phyloP scores from a whole-genome alignment of 2,888 invertebrate species.

The Beris chalybata region DNA sequence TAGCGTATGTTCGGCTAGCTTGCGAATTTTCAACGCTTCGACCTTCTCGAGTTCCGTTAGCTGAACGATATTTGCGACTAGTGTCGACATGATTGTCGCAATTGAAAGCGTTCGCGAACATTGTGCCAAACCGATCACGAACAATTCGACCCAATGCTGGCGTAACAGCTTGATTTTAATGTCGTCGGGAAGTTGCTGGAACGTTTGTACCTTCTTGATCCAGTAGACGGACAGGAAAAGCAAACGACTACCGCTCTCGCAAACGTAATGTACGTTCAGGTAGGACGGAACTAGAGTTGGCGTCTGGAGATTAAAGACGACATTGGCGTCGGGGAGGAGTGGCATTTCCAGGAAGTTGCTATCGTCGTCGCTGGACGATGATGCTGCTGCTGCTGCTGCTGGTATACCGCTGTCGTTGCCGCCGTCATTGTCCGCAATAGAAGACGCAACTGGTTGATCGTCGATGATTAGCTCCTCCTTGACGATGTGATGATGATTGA shows the following conservation, averaged over 20 bases:
- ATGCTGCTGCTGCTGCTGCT: too few species aligned
- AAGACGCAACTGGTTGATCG: constrained; percentile 39
- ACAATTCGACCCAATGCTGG: constrained; percentile 90
- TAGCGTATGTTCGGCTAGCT: constrained; percentile 77
- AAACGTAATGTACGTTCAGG: constrained; percentile 90
- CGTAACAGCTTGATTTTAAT: constrained; percentile 82
- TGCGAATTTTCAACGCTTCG: constrained; percentile 72
- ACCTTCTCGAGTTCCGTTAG: constrained; percentile 65
- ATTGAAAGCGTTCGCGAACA: constrained; percentile 78
- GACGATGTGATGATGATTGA: constrained; percentile 39
- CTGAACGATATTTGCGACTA: constrained; percentile 64
- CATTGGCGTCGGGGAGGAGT: constrained; percentile 68
- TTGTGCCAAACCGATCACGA: constrained; percentile 88
- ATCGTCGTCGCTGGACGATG: background rate
- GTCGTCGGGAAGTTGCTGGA: constrained; percentile 78
- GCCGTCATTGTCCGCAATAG: constrained; percentile 35
- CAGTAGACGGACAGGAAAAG: constrained; percentile 90
- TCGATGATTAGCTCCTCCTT: constrained; percentile 51
- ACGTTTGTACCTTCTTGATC: constrained; percentile 82
- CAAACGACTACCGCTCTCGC: constrained; percentile 91
- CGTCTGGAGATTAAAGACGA: constrained; percentile 75
- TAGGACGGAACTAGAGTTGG: constrained; percentile 82
- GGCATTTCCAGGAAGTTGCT: constrained; percentile 60
- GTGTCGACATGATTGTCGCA: constrained; percentile 76
- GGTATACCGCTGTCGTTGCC: background rate